Base-by-base conservation (phyloP, 2,797 vertebrate genomes). In the Oryzias dopingdopingensis region DNA sequence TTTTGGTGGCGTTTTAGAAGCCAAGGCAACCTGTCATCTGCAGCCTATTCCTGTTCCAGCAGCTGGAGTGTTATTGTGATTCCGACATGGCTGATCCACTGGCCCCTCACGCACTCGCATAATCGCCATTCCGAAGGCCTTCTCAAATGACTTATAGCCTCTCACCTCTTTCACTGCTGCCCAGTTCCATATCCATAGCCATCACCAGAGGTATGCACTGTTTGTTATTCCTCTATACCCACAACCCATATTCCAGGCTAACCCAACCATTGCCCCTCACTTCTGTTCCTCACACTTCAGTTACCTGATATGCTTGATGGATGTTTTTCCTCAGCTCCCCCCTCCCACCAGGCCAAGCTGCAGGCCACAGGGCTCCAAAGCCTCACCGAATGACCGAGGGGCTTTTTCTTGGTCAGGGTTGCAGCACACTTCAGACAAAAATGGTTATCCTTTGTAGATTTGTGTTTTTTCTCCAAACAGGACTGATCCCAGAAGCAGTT, bases 281-380 rank as follows among this genome's bases (percentile, higher is more conserved):
- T 57, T 51, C 18, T 56, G 46, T 66, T 73, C 63, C 59, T 70
- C 65, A 56, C 53, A 72, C 77, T 74, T 66, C 70, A 55, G 85
- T 81, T 79, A 90, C 79, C 70, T 69, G 85, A 88, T 87, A 88
- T 66, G 72, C 82, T 86, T 86, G 80, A 82, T 65, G 61, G 53
- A 60, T 43, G 59, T 62, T 77, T 72, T 79, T 44, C 15, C 32
- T 37, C 10, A 37, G 10, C 18, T 12, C 14, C 75, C 69, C 66
- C 5, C 5, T 41, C 59, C 74, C 64, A 67, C 55, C 2, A 49
- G 77, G 77, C 56, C 65, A 80, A 75, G 59, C 72, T 44, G 60
- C 41, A 51, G 52, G 58, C 64, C 67, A 78, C 4, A 14, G n/a
- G 46, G 51, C 41, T 42, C 56, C 48, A 14, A 40, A 52, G 42